Conservation (phyloP, 2,888 invertebrate species). For the Patella pellucida region DNA sequence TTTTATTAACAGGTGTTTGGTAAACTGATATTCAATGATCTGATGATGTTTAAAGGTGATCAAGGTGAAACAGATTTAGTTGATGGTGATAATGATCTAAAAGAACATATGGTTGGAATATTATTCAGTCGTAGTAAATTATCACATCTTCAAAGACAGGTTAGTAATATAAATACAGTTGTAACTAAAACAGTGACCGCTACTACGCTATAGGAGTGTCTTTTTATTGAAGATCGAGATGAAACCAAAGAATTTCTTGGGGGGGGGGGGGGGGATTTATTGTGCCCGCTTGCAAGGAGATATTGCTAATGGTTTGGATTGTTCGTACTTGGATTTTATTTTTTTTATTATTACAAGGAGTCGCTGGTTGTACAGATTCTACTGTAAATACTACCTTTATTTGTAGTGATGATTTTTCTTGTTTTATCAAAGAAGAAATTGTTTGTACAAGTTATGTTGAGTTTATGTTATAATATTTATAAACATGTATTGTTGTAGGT, state of each 20-base stretch:
- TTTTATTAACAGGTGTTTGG: constrained; percentile 82
- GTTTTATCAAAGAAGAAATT: not conserved
- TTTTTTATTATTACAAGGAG: no score
- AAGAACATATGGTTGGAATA: constrained; percentile 97
- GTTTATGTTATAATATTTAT: not conserved
- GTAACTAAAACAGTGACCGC: no score
- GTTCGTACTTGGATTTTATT: no score
- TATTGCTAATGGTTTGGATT: no score
- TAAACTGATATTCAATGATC: constrained; percentile 80
- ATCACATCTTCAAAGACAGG: constrained; percentile 90
- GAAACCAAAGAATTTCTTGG: no score
- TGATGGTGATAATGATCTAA: constrained; percentile 76
- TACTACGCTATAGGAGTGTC: no score
- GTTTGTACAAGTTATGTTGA: not conserved
- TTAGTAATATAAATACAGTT: constrained; percentile 72
- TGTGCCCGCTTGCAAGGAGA: no score
- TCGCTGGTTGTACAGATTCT: no score
- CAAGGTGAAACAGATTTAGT: constrained; percentile 72
- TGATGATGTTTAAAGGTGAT: constrained; percentile 60
- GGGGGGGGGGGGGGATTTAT: no score
- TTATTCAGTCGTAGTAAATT: constrained; percentile 93
- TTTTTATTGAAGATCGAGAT: no score
- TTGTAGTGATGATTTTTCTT: not conserved
- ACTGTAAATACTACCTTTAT: not conserved
- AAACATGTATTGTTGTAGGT: constrained; percentile 74